A percentile compares a stretch with the other conserved stretches of the same genome.
phyloP scores from a whole-genome alignment of 2,113 vertebrate species.

The Cheirogaleus medius region DNA sequence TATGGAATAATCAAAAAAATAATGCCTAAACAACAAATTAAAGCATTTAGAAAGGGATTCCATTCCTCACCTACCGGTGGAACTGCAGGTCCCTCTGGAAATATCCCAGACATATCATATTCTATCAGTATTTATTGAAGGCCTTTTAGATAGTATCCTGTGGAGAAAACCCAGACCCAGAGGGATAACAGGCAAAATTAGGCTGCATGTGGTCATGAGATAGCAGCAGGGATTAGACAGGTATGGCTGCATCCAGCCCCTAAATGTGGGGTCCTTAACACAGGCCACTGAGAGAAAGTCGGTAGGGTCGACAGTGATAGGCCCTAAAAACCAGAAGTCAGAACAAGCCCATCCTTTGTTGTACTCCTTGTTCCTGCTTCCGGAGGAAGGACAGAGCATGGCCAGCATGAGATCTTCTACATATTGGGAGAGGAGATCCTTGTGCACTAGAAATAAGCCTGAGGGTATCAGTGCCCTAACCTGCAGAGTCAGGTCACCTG shows the following conservation, averaged over 20 bases:
- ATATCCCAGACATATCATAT: not conserved
- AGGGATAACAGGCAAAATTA: not conserved
- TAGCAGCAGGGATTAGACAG: not conserved
- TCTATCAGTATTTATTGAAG: not conserved
- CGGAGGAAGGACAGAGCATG: not conserved
- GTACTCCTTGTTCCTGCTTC: not conserved
- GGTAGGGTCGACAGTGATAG: not conserved
- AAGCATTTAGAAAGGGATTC: constrained; percentile 13
- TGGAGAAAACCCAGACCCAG: not conserved
- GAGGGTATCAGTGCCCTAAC: not conserved
- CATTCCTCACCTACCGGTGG: not conserved
- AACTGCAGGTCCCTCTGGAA: not conserved
- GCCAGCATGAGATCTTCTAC: not conserved
- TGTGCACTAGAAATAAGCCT: not conserved
- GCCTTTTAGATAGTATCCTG: not conserved
- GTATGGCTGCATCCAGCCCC: not conserved
- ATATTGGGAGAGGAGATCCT: not conserved
- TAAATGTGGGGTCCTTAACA: not conserved
- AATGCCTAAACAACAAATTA: constrained; percentile 3
- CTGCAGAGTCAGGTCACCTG: not conserved
- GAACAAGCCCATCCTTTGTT: not conserved
- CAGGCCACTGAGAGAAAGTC: not conserved
- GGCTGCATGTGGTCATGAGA: not conserved
- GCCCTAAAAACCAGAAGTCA: not conserved
- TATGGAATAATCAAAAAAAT: not conserved